Percentiles rank a stretch among this genome's conserved stretches.
phyloP scores from a whole-genome alignment of 2,113 vertebrate species.

The Cyanoliseus patagonus region DNA sequence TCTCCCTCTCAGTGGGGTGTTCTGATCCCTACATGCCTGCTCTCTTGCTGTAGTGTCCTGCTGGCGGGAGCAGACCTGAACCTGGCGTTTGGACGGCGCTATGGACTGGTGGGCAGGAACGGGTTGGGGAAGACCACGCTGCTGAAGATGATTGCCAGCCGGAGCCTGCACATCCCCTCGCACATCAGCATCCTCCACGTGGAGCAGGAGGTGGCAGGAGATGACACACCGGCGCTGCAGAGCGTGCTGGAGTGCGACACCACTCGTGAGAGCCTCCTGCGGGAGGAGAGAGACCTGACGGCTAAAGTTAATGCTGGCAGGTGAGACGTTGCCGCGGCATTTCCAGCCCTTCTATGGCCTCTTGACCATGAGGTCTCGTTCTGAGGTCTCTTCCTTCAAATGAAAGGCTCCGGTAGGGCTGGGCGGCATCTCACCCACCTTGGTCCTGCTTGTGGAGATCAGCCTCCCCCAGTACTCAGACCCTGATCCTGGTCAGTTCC shows the following conservation, averaged over 20 bases:
- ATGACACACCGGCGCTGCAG: slow-evolving; percentile 88
- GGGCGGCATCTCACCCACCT: background rate
- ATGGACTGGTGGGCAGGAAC: slow-evolving; percentile 92
- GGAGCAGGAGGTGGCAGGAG: slow-evolving; percentile 96
- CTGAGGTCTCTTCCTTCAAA: background rate
- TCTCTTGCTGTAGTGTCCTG: slow-evolving; percentile 78
- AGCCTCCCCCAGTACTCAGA: background rate
- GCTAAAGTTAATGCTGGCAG: slow-evolving; percentile 83
- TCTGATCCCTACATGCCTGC: background rate
- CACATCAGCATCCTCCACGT: slow-evolving; percentile 97
- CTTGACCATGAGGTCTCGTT: fast-evolving
- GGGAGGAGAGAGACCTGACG: slow-evolving; percentile 83
- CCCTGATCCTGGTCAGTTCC: background rate
- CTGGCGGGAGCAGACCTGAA: slow-evolving; percentile 91
- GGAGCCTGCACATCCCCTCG: slow-evolving; percentile 87
- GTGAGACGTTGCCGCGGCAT: slow-evolving; percentile 66
- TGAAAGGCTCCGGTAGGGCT: background rate
- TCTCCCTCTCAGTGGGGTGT: background rate
- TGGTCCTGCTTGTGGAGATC: background rate
- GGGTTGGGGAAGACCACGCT: slow-evolving; percentile 95
- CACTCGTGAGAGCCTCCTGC: slow-evolving; percentile 83
- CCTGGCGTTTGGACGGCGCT: slow-evolving; percentile 87
- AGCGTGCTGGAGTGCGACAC: slow-evolving; percentile 94
- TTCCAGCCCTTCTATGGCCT: background rate
- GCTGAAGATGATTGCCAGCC: slow-evolving; percentile 94